phyloP scores from a whole-genome alignment of 2,113 vertebrate species.

The Cyanoliseus patagonus region DNA sequence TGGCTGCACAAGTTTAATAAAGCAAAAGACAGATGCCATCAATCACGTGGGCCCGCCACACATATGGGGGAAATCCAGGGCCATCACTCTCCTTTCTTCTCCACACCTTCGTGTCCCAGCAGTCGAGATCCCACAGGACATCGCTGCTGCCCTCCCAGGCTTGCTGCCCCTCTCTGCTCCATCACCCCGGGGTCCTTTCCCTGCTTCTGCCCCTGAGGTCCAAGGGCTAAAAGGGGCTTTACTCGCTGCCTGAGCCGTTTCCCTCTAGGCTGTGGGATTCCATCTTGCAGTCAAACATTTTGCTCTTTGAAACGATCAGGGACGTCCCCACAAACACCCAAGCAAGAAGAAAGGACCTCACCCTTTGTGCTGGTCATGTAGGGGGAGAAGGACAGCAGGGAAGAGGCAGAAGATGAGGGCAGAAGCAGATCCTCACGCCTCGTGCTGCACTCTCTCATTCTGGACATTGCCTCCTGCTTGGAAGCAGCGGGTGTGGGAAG shows the following conservation, averaged over 20 bases:
- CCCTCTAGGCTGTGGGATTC: neutral
- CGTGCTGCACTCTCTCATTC: neutral
- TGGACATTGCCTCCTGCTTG: neutral
- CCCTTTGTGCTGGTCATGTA: fast-evolving
- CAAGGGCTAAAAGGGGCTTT: neutral
- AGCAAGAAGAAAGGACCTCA: neutral
- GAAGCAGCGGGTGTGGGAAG: neutral
- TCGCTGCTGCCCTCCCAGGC: neutral
- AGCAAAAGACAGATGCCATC: constrained; percentile 80
- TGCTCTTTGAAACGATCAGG: neutral
- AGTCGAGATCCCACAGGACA: neutral
- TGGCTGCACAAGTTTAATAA: constrained; percentile 78
- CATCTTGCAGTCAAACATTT: fast-evolving
- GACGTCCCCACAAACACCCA: neutral
- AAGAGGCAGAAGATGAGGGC: neutral
- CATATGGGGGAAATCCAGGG: constrained; percentile 65
- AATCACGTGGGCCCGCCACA: constrained; percentile 68
- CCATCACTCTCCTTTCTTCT: constrained; percentile 42
- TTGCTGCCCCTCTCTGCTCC: neutral
- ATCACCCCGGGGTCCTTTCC: fast-evolving
- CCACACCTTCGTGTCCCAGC: constrained; percentile 20
- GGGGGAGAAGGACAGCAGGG: neutral
- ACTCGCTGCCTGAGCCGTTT: fast-evolving
- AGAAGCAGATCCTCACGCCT: neutral
- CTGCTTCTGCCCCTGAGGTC: neutral